Evolutionary conservation across 2,888 invertebrate species (phyloP).

Genomic region (Hybos culiciformis): DNA sequence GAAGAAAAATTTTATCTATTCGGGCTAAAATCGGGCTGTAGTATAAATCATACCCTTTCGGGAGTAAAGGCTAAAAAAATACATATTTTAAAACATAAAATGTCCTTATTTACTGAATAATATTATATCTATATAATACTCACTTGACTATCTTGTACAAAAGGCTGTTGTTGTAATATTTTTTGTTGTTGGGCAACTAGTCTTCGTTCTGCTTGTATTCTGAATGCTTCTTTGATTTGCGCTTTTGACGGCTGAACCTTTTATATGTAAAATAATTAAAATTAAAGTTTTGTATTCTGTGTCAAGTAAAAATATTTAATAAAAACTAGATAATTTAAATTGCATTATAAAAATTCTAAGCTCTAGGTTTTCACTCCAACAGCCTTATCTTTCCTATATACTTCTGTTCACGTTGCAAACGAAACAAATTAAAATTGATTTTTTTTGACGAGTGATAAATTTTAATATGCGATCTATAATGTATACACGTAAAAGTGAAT

Average conservation of each 20-base stretch:
- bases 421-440: too few species aligned
- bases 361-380: too few species aligned
- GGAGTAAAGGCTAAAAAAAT: constrained; percentile 28
- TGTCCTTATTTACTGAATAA: too few species aligned
- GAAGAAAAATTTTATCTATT: constrained; percentile 58
- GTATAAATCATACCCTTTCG: constrained; percentile 43
- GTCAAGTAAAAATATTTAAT: too few species aligned
- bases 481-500: too few species aligned
- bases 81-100: not conserved
- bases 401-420: too few species aligned
- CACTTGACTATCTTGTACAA: constrained; percentile 33
- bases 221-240: constrained; percentile 42
- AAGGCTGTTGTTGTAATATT: constrained; percentile 39
- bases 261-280: constrained; percentile 8
- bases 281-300: not conserved
- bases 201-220: constrained; percentile 43
- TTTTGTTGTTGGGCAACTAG: constrained; percentile 46
- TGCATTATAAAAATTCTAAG: too few species aligned
- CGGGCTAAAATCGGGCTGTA: constrained; percentile 67
- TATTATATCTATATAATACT: too few species aligned
- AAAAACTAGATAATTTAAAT: too few species aligned
- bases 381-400: too few species aligned
- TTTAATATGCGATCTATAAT: too few species aligned
- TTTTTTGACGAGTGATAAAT: too few species aligned
- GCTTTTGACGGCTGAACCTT: constrained; percentile 36